phyloP scores from a whole-genome alignment of 2,888 invertebrate genomes.

The Watsonalla cultraria region DNA sequence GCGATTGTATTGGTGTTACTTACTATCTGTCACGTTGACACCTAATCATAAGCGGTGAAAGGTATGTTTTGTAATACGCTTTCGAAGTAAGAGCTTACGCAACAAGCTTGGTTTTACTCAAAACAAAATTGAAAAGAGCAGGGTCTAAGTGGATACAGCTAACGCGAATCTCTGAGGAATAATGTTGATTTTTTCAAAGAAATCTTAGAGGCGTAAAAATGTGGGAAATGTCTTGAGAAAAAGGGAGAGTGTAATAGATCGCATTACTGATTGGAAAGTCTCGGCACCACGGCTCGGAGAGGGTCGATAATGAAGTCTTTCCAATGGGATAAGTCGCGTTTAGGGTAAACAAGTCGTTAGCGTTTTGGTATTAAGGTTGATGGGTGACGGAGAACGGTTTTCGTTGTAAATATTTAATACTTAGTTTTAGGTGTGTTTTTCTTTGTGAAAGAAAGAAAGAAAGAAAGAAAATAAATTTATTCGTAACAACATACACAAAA shows the following conservation, averaged over 20 bases:
- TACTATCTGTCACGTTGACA: too few species aligned
- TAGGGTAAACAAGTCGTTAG: conserved; percentile 59
- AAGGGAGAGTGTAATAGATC: conserved; percentile 24
- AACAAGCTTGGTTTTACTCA: too few species aligned
- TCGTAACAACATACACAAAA: too few species aligned
- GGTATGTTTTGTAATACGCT: too few species aligned
- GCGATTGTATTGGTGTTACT: too few species aligned
- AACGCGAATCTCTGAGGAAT: too few species aligned
- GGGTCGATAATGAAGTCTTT: conserved; percentile 29
- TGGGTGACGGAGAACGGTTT: background rate
- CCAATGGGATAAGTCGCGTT: conserved; percentile 55
- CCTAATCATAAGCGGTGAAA: too few species aligned
- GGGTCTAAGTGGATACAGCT: too few species aligned
- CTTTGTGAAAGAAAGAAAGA: too few species aligned
- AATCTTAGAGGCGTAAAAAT: conserved; percentile 1
- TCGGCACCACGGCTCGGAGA: conserved; percentile 9
- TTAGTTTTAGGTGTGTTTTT: conserved; percentile 11
- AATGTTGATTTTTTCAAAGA: background rate
- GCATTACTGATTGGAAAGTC: conserved; percentile 32
- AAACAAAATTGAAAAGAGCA: too few species aligned
- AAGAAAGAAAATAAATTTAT: too few species aligned
- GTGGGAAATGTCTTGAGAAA: conserved; percentile 9
- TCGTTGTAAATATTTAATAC: conserved; percentile 11
- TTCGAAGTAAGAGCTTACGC: too few species aligned
- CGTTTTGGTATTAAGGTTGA: conserved; percentile 22